Percentiles rank a stretch among this genome's conserved stretches.
Evolutionary conservation across 2,888 invertebrate species (phyloP).

Genomic region (Scaptomyza tumidula): DNA sequence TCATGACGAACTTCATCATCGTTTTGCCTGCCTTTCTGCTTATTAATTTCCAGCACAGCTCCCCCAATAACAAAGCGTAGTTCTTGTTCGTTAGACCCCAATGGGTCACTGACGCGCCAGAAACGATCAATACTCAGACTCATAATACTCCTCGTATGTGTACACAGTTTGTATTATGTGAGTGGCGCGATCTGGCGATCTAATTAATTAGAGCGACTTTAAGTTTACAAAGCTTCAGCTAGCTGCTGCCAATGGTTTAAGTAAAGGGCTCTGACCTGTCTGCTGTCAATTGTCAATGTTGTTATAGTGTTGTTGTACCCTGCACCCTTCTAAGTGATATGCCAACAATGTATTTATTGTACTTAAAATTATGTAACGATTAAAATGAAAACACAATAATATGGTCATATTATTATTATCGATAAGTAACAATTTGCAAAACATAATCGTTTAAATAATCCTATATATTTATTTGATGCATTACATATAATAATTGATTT

Average conservation of each 20-base stretch:
- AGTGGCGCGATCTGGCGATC: constrained; percentile 58
- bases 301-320: constrained; percentile 18
- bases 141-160: constrained; percentile 1
- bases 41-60: constrained; percentile 49
- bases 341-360: too few species aligned
- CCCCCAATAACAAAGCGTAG: constrained; percentile 69
- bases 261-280: constrained; percentile 63
- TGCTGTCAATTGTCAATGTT: constrained; percentile 38
- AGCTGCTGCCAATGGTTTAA: constrained; percentile 39
- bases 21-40: constrained; percentile 27
- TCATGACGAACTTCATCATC: constrained; percentile 25
- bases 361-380: too few species aligned
- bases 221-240: constrained; percentile 10
- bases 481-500: too few species aligned
- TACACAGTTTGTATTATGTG: constrained; percentile 9
- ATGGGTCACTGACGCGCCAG: constrained; percentile 52
- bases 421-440: too few species aligned
- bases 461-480: too few species aligned
- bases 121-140: constrained; percentile 10
- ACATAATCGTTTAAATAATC: too few species aligned
- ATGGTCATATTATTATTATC: too few species aligned
- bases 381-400: too few species aligned
- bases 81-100: constrained; percentile 47
- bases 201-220: constrained; percentile 69
- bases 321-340: neutral